Evolutionary conservation across 2,113 vertebrate species (phyloP).

Genomic region (Antechinus stuartii): DNA sequence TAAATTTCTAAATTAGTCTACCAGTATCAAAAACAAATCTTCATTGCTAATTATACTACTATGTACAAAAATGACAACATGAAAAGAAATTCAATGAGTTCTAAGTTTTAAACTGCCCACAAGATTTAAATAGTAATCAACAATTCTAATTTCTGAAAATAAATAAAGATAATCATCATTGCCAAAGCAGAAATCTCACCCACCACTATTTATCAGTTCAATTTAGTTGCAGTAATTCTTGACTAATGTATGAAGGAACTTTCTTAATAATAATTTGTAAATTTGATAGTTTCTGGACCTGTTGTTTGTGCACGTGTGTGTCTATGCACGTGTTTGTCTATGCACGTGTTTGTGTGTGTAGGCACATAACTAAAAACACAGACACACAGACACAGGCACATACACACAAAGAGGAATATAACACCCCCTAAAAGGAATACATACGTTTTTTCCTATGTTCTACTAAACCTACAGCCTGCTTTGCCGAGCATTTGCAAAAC

Average conservation of each 20-base stretch:
- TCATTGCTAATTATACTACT: neutral
- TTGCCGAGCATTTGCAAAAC: slow-evolving; percentile 97
- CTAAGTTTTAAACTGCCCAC: slow-evolving; percentile 29
- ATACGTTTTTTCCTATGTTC: slow-evolving; percentile 95
- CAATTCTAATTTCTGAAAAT: slow-evolving; percentile 15
- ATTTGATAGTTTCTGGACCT: neutral
- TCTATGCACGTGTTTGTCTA: no score
- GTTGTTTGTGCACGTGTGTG: neutral
- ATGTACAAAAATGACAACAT: slow-evolving; percentile 28
- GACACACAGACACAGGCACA: neutral
- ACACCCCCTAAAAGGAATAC: slow-evolving; percentile 70
- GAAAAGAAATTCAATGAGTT: slow-evolving; percentile 9
- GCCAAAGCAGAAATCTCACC: neutral
- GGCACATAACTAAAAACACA: neutral
- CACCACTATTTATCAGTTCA: neutral
- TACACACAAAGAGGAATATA: neutral
- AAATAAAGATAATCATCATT: neutral
- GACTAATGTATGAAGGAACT: neutral
- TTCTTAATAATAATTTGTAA: neutral
- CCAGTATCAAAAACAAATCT: no score
- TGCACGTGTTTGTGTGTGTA: neutral
- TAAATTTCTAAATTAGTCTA: no score
- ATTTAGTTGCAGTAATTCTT: neutral
- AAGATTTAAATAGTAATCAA: slow-evolving; percentile 13
- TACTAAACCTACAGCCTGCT: slow-evolving; percentile 92